These are phyloP conservation scores for Lasaia peninsularis DNA, from an alignment of 1,140 invertebrate species.

Conservation along the genomic window DNA sequence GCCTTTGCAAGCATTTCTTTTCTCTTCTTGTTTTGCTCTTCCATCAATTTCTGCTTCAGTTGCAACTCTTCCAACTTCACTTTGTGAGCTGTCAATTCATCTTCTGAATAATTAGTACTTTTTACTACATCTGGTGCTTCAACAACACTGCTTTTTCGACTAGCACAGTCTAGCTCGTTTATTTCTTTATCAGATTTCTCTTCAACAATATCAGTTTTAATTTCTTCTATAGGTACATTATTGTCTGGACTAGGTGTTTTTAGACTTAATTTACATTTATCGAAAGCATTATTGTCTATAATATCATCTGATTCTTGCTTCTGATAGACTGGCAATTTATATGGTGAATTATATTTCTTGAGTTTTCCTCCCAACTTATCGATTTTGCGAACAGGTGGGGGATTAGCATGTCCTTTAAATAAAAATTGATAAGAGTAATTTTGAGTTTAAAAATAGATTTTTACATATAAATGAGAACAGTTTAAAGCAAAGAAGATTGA, in stretches of 20 bases:
- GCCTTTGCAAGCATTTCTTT: conserved; percentile 85
- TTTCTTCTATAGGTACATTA: conserved; percentile 23
- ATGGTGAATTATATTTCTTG: conserved; percentile 33
- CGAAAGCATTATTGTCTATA: conserved; percentile 47
- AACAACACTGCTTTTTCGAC: conserved; percentile 37
- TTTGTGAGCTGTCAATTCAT: conserved; percentile 55
- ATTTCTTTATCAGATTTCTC: conserved; percentile 11
- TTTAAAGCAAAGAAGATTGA: too few relatives aligned
- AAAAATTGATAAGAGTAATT: background rate
- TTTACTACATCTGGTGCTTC: conserved; percentile 53
- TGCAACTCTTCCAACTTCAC: conserved; percentile 81
- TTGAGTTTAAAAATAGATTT: too few relatives aligned
- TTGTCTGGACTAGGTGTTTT: conserved; percentile 35
- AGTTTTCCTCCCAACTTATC: conserved; percentile 43
- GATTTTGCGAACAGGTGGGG: conserved; percentile 20
- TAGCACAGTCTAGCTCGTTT: conserved; percentile 13
- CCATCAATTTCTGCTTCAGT: conserved; percentile 83
- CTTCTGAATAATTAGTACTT: conserved; percentile 57
- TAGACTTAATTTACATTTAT: conserved; percentile 61
- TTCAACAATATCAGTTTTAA: conserved; percentile 23
- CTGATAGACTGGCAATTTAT: conserved; percentile 38
- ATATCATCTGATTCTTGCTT: conserved; percentile 48
- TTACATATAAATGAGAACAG: too few relatives aligned
- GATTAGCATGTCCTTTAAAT: background rate
- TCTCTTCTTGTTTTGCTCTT: conserved; percentile 87